Base-by-base conservation (phyloP, 92 coral and sea anemone species). In the Palythoa heliodiscus region DNA sequence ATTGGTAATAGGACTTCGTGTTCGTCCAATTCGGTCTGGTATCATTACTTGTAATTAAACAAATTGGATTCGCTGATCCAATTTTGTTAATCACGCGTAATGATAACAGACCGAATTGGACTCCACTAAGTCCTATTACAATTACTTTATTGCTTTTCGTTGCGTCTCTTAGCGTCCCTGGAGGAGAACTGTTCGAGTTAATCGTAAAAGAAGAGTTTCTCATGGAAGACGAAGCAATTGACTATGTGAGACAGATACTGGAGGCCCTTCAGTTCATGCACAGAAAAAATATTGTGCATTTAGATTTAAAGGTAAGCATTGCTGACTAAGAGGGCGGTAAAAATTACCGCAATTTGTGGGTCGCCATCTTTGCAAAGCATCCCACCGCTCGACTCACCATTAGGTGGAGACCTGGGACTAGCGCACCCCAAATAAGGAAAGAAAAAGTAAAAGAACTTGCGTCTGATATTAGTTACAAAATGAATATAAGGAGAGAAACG, bases 131-230 rank as follows among this genome's bases (percentile, higher is more conserved):
- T 29, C 35, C 35, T 29, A 29, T 29, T 29, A 29, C 35, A 0
- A 29, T 29, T 29, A 29, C 35, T 68, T 24, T 23, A 4, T 35
- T 11, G 66, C 15, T 19, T 11, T 11, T 22, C 0, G n/a, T 74
- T 75, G 67, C 54, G 9, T 13, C 35, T 60, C 76, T 20, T 71
- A 95, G 98, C 25, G 91, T 96, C 12, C 84, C 93, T 29, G 99
- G 99, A n/a, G 99, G 99, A 53, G 99, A 96, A 54, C 78, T 96
- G 72, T 96, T 96, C 78, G 98, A 94, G 53, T 83, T 95, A 82
- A 96, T 96, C 29, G 92, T 95, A 6, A 98, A 89, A 13, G 96
- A 96, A 63, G 99, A 96, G 48, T 96, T 92, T 73, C 78, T 96
- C 19, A 93, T 91, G 93, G 99, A 94, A 66, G 96, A 96, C 53